Evolutionary conservation across 2,888 invertebrate species (phyloP).

Genomic region (Aspidiotus rigidus): DNA sequence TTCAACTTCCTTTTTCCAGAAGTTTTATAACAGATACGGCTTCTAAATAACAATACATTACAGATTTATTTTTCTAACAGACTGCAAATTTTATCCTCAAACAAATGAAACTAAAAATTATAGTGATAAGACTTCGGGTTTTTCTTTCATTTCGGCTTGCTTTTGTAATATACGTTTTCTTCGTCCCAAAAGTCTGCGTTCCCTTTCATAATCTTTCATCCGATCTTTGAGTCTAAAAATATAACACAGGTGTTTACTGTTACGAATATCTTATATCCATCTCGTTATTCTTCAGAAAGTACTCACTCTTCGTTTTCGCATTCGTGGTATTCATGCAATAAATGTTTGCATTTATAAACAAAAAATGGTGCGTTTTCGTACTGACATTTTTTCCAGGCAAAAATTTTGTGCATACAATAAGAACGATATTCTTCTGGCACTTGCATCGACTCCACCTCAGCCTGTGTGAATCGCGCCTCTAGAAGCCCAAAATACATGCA

Average conservation of each 20-base stretch:
- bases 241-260: background rate
- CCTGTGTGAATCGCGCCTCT: background rate
- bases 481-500: background rate
- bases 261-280: background rate
- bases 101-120: too few relatives aligned
- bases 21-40: too few relatives aligned
- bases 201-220: conserved; percentile 10
- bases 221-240: background rate
- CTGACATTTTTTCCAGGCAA: background rate
- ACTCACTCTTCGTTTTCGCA: conserved; percentile 10
- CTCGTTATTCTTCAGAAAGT: background rate
- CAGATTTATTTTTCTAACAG: too few relatives aligned
- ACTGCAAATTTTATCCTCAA: too few relatives aligned
- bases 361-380: background rate
- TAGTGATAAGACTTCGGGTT: background rate
- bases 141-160: background rate
- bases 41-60: too few relatives aligned
- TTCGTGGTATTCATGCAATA: background rate
- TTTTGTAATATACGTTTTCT: conserved; percentile 8
- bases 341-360: background rate
- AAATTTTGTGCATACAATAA: conserved; percentile 7
- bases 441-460: conserved; percentile 8
- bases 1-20: too few relatives aligned
- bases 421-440: background rate
- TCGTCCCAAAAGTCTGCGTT: conserved; percentile 1